These are phyloP conservation scores for Euphydryas editha DNA, from an alignment of 2,888 invertebrate species.

Conservation along the genomic window DNA sequence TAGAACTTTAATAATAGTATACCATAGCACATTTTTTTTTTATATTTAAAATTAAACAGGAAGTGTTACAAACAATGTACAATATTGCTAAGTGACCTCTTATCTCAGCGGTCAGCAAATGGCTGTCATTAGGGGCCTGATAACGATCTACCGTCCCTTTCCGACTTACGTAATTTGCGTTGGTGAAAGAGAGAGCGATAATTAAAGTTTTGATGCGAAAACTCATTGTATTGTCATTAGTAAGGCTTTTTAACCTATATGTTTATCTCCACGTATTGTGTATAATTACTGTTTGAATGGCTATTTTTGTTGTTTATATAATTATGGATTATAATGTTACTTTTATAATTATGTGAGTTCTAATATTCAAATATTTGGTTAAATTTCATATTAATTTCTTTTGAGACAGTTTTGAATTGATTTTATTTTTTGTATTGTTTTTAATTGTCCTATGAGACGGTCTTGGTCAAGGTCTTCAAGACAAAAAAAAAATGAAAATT, in stretches of 20 bases:
- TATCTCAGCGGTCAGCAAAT: slow-evolving; percentile 22
- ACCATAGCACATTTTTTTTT: too few relatives aligned
- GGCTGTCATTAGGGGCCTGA: slow-evolving; percentile 25
- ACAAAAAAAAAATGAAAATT: too few relatives aligned
- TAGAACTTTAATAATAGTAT: not conserved
- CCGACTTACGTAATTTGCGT: slow-evolving; percentile 4
- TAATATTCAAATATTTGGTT: not conserved
- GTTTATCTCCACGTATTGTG: not conserved
- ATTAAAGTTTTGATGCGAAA: slow-evolving; percentile 7
- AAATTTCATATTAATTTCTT: not conserved
- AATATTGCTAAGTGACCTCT: slow-evolving; percentile 11
- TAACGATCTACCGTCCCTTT: slow-evolving; percentile 17
- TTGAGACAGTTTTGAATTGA: too few relatives aligned
- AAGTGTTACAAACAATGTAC: slow-evolving; percentile 4
- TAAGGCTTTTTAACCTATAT: slow-evolving; percentile 4
- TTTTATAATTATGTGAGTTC: not conserved
- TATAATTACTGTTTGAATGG: not conserved
- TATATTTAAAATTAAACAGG: too few relatives aligned
- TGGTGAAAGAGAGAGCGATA: slow-evolving; percentile 12
- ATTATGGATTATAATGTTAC: not conserved
- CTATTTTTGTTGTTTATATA: not conserved
- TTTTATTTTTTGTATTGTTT: too few relatives aligned
- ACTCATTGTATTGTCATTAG: slow-evolving; percentile 8
- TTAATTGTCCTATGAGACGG: too few relatives aligned
- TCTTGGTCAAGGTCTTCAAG: too few relatives aligned